phyloP scores from a whole-genome alignment of 2,888 invertebrate species.

The Kuschelorhynchus macadamiae region DNA sequence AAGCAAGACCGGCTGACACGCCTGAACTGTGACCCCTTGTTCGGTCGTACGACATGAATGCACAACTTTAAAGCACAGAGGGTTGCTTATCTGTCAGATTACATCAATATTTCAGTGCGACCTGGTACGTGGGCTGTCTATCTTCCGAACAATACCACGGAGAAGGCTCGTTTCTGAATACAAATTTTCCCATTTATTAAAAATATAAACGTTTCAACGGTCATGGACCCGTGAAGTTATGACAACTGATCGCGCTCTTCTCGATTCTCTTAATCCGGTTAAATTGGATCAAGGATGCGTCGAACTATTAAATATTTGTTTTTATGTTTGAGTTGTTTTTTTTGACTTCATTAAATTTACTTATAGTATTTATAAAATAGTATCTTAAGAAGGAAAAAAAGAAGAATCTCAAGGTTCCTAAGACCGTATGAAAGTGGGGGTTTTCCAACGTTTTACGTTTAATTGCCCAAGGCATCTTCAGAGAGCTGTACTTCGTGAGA shows the following conservation, averaged over 20 bases:
- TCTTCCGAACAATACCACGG: constrained; percentile 53
- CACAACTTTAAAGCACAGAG: constrained; percentile 54
- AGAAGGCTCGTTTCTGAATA: constrained; percentile 60
- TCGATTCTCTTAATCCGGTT: constrained; percentile 8
- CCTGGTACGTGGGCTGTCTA: constrained; percentile 65
- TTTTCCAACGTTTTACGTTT: no score
- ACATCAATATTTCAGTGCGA: constrained; percentile 66
- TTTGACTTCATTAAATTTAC: no score
- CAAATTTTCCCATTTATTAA: constrained; percentile 66
- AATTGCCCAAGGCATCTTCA: no score
- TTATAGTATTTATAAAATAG: no score
- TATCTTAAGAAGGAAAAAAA: no score
- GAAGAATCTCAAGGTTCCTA: no score
- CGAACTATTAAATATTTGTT: no score
- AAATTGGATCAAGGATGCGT: constrained; percentile 4
- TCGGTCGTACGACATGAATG: constrained; percentile 54
- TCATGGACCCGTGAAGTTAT: constrained; percentile 10
- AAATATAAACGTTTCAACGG: constrained; percentile 48
- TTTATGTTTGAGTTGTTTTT: no score
- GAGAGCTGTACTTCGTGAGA: no score
- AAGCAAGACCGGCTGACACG: constrained; percentile 42
- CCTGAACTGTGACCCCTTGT: constrained; percentile 55
- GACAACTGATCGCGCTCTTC: constrained; percentile 15
- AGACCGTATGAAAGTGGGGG: no score
- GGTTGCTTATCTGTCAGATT: constrained; percentile 65